These are phyloP conservation scores for Ennomos erosarius DNA, from an alignment of 2,888 invertebrate genomes.

Conservation along the genomic window DNA sequence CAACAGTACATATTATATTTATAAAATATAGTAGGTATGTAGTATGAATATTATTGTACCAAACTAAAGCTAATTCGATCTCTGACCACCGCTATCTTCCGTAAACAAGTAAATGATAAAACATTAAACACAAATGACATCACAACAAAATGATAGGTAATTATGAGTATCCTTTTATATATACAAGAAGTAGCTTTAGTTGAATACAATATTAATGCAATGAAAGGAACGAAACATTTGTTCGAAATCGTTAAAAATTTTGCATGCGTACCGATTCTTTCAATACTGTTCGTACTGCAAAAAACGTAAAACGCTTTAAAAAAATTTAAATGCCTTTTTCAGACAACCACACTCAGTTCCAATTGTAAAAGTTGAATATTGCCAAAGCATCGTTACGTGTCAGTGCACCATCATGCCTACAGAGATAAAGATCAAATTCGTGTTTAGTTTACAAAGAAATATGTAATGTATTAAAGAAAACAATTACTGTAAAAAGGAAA, in stretches of 20 bases:
- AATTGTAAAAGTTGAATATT: conserved; percentile 21
- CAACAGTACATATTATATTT: neutral
- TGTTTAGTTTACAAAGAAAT: conserved; percentile 39
- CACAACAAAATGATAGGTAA: too few species aligned
- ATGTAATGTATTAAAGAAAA: conserved; percentile 45
- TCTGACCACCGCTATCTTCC: conserved; percentile 3
- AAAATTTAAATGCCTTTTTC: conserved; percentile 44
- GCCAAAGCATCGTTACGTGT: conserved; percentile 59
- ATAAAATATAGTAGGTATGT: neutral
- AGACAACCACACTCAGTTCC: conserved; percentile 16
- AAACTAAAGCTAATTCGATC: conserved; percentile 18
- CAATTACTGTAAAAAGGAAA: conserved; percentile 49
- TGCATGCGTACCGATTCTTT: conserved; percentile 78
- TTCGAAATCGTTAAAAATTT: conserved; percentile 41
- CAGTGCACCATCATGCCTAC: conserved; percentile 76
- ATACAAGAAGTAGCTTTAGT: conserved; percentile 16
- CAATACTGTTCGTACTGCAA: conserved; percentile 72
- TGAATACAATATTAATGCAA: conserved; percentile 2
- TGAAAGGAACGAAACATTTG: conserved; percentile 1
- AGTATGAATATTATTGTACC: neutral
- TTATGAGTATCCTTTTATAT: neutral
- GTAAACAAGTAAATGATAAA: too few species aligned
- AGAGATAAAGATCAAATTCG: conserved; percentile 57
- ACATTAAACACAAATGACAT: too few species aligned
- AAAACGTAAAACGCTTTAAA: conserved; percentile 57